phyloP scores from a whole-genome alignment of 1,140 invertebrate species.

The Solenopsis fugax region DNA sequence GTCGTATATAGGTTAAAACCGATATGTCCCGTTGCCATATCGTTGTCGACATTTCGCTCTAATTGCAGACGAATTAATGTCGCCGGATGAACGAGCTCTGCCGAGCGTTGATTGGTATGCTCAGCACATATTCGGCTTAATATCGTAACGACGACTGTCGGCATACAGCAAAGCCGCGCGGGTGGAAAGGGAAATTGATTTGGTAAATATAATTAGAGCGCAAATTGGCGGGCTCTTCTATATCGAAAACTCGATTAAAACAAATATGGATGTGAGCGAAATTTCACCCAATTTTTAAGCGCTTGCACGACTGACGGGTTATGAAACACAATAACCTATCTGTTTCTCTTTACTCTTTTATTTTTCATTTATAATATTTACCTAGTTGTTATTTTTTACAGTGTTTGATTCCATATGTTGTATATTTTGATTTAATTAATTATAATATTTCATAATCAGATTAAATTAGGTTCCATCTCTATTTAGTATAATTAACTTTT shows the following conservation, averaged over 20 bases:
- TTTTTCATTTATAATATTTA: conserved; percentile 13
- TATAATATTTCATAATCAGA: background rate
- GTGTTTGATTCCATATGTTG: background rate
- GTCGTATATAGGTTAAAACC: conserved; percentile 18
- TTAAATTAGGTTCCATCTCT: background rate
- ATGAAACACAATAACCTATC: background rate
- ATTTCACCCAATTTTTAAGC: conserved; percentile 45
- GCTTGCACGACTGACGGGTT: background rate
- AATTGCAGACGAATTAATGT: conserved; percentile 75
- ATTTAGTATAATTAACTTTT: background rate
- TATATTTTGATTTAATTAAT: conserved; percentile 8
- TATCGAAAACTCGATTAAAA: conserved; percentile 50
- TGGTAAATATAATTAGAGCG: conserved; percentile 58
- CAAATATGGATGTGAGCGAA: conserved; percentile 45
- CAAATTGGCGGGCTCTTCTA: conserved; percentile 46
- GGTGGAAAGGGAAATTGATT: conserved; percentile 55
- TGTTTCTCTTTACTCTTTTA: conserved; percentile 6
- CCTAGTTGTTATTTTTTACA: conserved; percentile 1
- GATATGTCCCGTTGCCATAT: conserved; percentile 4
- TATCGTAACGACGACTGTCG: conserved; percentile 62
- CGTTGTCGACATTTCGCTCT: conserved; percentile 66
- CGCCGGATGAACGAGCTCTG: conserved; percentile 54
- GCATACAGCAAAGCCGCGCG: conserved; percentile 39
- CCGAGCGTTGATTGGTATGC: conserved; percentile 71
- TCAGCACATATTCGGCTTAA: conserved; percentile 65